phyloP scores from a whole-genome alignment of 2,888 invertebrate genomes.

The Apamea anceps region DNA sequence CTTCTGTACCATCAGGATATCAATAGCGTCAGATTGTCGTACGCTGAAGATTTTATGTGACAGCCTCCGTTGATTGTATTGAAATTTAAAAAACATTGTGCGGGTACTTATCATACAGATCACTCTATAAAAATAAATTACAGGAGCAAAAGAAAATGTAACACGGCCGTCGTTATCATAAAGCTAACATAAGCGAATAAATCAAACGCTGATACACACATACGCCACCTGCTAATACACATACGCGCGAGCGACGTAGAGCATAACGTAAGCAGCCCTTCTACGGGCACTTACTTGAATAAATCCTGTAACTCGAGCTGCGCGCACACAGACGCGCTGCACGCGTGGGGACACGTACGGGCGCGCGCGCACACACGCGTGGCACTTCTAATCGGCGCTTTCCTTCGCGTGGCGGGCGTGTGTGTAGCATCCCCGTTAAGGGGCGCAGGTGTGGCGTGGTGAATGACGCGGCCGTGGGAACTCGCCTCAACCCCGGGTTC shows the following conservation, averaged over 20 bases:
- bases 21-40: constrained; percentile 38
- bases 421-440: constrained; percentile 88
- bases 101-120: constrained; percentile 77
- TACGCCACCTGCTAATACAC: constrained; percentile 67
- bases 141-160: constrained; percentile 72
- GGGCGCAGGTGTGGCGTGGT: constrained; percentile 88
- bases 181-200: constrained; percentile 76
- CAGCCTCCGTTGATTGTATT: constrained; percentile 64
- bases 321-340: constrained; percentile 61
- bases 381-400: constrained; percentile 83
- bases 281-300: constrained; percentile 77
- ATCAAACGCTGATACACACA: constrained; percentile 73
- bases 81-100: constrained; percentile 67
- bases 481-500: constrained; percentile 87
- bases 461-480: constrained; percentile 89
- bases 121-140: constrained; percentile 72
- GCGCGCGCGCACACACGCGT: constrained; percentile 75
- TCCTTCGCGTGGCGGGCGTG: constrained; percentile 89
- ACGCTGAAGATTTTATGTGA: constrained; percentile 58
- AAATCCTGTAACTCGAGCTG: constrained; percentile 78
- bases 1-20: constrained; percentile 35
- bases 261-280: constrained; percentile 77
- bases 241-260: constrained; percentile 65
- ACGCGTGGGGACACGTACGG: constrained; percentile 66
- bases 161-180: constrained; percentile 73